Evolutionary conservation across 2,113 vertebrate species (phyloP).

Genomic region (Lanius ludovicianus): DNA sequence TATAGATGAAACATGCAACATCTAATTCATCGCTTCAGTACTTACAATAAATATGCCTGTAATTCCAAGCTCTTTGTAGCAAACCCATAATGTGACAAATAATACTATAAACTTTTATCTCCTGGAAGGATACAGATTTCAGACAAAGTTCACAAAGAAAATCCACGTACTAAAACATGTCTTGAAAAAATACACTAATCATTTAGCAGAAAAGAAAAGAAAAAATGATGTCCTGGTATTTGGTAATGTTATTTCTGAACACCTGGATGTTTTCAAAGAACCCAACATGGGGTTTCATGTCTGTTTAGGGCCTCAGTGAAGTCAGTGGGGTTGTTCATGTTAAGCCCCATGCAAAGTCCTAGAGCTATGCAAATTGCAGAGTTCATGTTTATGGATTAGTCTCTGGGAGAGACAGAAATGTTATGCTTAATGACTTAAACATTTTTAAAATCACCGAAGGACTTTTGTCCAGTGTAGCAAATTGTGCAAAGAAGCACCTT

Average conservation of each 20-base stretch:
- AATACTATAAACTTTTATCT: not conserved
- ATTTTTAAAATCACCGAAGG: not conserved
- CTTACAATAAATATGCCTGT: conserved; percentile 50
- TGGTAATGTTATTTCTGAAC: not conserved
- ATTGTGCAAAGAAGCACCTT: not conserved
- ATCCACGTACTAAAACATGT: not conserved
- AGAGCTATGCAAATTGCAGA: not conserved
- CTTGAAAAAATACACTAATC: not conserved
- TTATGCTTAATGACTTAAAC: not conserved
- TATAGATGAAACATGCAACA: conserved; percentile 33
- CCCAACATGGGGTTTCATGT: not conserved
- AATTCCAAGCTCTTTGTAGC: conserved; percentile 26
- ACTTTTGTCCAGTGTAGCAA: not conserved
- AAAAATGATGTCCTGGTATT: not conserved
- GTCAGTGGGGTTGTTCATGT: rapidly evolving
- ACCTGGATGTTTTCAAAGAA: not conserved
- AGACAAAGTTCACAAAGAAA: not conserved
- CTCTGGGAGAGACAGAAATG: not conserved
- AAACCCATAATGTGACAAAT: conserved; percentile 19
- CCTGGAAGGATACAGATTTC: not conserved
- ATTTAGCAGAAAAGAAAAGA: not conserved
- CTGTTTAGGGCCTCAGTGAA: not conserved
- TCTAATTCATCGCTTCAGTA: conserved; percentile 14
- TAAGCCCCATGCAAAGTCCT: not conserved
- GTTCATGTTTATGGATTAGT: not conserved